Evolutionary conservation across 2,797 vertebrate species (phyloP).

Genomic region (Euphonia xanthogaster): DNA sequence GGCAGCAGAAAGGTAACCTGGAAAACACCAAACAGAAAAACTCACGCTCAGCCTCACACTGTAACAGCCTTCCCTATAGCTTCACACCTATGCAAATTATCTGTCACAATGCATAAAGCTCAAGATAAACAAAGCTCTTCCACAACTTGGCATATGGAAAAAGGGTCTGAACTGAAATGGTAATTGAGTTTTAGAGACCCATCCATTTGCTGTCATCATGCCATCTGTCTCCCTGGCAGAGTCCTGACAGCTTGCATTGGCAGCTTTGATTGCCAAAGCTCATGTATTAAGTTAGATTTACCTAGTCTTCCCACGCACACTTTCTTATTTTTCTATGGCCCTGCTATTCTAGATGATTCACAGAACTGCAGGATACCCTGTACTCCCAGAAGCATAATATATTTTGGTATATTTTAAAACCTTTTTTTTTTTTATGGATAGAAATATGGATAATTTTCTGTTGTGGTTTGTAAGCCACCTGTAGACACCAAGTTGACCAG

Average conservation of each 20-base stretch:
- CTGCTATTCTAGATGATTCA: constrained; percentile 5
- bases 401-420: neutral
- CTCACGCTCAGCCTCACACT: neutral
- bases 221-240: constrained; percentile 63
- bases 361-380: neutral
- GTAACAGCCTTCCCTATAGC: neutral
- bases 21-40: neutral
- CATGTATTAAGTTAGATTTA: constrained; percentile 38
- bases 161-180: constrained; percentile 44
- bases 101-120: constrained; percentile 47
- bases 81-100: constrained; percentile 31
- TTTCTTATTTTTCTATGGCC: constrained; percentile 6
- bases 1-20: neutral
- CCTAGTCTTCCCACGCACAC: neutral
- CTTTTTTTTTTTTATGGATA: neutral
- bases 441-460: neutral
- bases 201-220: constrained; percentile 56
- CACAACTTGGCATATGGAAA: constrained; percentile 10
- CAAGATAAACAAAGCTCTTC: constrained; percentile 57
- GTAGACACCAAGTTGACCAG: neutral
- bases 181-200: constrained; percentile 63
- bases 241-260: constrained; percentile 41
- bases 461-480: neutral
- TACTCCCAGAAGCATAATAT: neutral
- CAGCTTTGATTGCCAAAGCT: constrained; percentile 38